phyloP scores from a whole-genome alignment of 2,888 invertebrate genomes.

The Mythimna ferrago region DNA sequence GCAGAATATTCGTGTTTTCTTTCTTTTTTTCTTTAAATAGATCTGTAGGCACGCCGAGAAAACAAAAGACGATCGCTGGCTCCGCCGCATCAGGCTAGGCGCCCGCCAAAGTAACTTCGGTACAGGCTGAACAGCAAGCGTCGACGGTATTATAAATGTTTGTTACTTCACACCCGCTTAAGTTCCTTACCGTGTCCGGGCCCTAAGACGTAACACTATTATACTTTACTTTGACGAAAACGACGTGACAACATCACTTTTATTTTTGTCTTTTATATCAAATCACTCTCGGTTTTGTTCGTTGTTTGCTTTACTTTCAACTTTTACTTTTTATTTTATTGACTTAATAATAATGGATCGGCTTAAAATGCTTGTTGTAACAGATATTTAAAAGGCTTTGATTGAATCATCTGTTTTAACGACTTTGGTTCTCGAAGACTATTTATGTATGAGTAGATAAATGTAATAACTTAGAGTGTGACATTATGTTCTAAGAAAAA shows the following conservation, averaged over 20 bases:
- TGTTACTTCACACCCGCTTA: neutral
- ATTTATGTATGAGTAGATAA: neutral
- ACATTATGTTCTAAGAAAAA: constrained; percentile 20
- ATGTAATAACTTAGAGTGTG: neutral
- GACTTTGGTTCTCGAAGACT: neutral
- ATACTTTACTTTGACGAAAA: constrained; percentile 58
- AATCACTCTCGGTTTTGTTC: constrained; percentile 47
- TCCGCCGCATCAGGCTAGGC: too few species aligned
- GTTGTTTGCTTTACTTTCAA: constrained; percentile 26
- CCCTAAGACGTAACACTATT: constrained; percentile 66
- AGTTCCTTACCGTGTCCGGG: neutral
- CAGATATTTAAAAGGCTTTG: constrained; percentile 4
- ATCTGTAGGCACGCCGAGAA: too few species aligned
- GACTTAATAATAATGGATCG: constrained; percentile 7
- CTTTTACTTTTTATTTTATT: constrained; percentile 39
- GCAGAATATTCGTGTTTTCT: too few species aligned
- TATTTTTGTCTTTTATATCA: constrained; percentile 40
- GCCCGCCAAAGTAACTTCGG: too few species aligned
- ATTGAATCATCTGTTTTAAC: constrained; percentile 19
- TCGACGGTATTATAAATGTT: too few species aligned
- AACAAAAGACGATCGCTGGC: neutral
- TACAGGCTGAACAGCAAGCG: too few species aligned
- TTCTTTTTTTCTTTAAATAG: too few species aligned
- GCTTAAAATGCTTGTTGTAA: constrained; percentile 5
- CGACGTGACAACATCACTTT: constrained; percentile 46